A percentile compares a stretch with the other conserved stretches of the same genome.
Conservation (phyloP, 2,888 invertebrate species). For the Standfussiana lucernea region DNA sequence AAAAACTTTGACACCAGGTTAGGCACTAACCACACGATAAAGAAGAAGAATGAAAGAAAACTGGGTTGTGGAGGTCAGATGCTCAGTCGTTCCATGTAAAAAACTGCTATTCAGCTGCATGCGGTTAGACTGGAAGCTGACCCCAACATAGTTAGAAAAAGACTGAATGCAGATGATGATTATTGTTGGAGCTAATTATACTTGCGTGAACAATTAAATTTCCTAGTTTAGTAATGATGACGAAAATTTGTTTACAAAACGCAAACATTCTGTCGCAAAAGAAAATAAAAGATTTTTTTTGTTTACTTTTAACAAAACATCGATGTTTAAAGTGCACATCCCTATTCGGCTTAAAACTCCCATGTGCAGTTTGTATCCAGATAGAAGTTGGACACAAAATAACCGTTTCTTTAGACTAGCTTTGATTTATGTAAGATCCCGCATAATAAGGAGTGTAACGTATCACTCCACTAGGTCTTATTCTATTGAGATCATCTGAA, state of each 20-base stretch:
- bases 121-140: not conserved
- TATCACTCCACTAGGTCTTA: not conserved
- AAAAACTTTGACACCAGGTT: too few relatives aligned
- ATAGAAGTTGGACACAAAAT: conserved; percentile 51
- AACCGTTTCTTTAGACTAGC: conserved; percentile 40
- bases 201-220: not conserved
- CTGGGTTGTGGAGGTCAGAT: too few relatives aligned
- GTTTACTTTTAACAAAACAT: not conserved
- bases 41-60: too few relatives aligned
- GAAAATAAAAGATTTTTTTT: not conserved
- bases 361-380: conserved; percentile 35
- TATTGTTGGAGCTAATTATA: not conserved
- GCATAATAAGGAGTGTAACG: conserved; percentile 8
- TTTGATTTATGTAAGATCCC: conserved; percentile 47
- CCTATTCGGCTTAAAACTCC: conserved; percentile 33
- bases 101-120: not conserved
- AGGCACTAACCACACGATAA: too few relatives aligned
- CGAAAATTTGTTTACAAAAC: not conserved
- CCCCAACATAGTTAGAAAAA: not conserved
- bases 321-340: conserved; percentile 26
- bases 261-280: not conserved
- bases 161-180: not conserved
- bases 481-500: not conserved
- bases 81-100: not conserved
- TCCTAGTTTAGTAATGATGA: not conserved